phyloP scores from a whole-genome alignment of 2,888 invertebrate species.

The Lepeophtheirus nordmannii region DNA sequence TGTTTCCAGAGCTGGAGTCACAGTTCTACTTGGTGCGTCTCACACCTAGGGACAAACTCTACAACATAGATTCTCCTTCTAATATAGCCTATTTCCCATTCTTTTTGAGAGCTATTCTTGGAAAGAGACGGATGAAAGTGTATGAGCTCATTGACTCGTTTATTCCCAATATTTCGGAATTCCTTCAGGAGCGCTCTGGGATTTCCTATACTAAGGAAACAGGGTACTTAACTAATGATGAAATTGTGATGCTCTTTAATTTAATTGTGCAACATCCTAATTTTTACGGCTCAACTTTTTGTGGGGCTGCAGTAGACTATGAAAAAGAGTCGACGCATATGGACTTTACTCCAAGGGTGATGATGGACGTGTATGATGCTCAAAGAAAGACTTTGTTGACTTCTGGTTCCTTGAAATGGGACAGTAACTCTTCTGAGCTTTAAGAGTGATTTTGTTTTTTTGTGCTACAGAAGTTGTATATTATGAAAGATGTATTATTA shows the following conservation, averaged over 20 bases:
- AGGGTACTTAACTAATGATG: not conserved
- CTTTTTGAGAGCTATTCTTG: not conserved
- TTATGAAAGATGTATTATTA: too few relatives aligned
- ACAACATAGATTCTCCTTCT: not conserved
- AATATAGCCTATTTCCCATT: not conserved
- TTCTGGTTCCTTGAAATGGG: not conserved
- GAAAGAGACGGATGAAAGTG: not conserved
- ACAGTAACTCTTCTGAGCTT: too few relatives aligned
- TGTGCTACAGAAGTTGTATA: too few relatives aligned
- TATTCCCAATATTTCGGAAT: not conserved
- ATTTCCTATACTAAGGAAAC: not conserved
- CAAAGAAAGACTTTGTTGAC: conserved; percentile 1
- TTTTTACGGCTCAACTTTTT: not conserved
- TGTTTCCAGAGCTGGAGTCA: not conserved
- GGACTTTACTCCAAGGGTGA: not conserved
- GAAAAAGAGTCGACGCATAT: not conserved
- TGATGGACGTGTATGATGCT: not conserved
- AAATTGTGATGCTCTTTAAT: not conserved
- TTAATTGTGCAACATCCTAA: not conserved
- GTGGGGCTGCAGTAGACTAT: not conserved
- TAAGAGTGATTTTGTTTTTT: too few relatives aligned
- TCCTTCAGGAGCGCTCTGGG: not conserved
- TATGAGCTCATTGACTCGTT: not conserved
- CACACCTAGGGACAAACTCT: not conserved
- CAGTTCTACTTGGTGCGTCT: not conserved